Evolutionary conservation across 2,888 invertebrate species (phyloP).

Genomic region (Chirona hameri): DNA sequence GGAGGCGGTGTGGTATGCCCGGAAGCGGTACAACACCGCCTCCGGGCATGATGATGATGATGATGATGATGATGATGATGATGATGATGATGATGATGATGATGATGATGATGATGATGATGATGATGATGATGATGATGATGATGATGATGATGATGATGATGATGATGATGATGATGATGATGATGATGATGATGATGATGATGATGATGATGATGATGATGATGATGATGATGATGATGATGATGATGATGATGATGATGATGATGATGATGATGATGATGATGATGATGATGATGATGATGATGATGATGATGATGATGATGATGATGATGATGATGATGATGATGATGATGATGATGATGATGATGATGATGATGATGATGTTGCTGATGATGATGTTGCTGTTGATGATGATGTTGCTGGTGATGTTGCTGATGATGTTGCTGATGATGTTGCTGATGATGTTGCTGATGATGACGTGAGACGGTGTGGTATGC

Average conservation of each 20-base stretch:
- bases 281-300: slow-evolving; percentile 22
- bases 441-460: too few relatives aligned
- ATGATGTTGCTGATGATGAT: too few relatives aligned
- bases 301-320: slow-evolving; percentile 22
- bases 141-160: slow-evolving; percentile 22
- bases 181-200: slow-evolving; percentile 22
- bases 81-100: slow-evolving; percentile 22
- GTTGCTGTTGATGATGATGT: too few relatives aligned
- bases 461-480: too few relatives aligned
- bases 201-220: slow-evolving; percentile 22
- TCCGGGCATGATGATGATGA: too few relatives aligned
- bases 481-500: too few relatives aligned
- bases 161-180: slow-evolving; percentile 22
- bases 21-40: too few relatives aligned
- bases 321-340: slow-evolving; percentile 22
- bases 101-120: slow-evolving; percentile 22
- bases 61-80: slow-evolving; percentile 22
- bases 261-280: slow-evolving; percentile 22
- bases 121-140: slow-evolving; percentile 22
- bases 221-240: slow-evolving; percentile 22
- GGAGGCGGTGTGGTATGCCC: too few relatives aligned
- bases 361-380: slow-evolving; percentile 22
- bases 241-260: slow-evolving; percentile 22
- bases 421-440: too few relatives aligned
- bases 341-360: slow-evolving; percentile 22